Base-by-base conservation (phyloP, 2,113 vertebrate genomes). In the Butastur rufipennis region DNA sequence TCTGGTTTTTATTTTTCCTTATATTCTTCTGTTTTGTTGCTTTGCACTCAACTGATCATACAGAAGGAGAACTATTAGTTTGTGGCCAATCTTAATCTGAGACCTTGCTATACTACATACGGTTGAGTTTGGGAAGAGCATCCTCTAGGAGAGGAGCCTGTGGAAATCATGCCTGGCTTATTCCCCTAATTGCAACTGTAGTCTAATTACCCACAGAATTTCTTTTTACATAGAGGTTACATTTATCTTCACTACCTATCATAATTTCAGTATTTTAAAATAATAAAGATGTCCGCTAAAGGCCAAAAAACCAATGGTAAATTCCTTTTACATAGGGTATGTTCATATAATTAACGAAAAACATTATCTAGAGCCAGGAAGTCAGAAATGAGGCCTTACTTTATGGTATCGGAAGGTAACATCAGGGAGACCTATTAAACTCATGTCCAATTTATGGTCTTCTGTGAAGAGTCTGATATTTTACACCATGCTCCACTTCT, bases 321-420 rank as follows among this genome's bases (percentile, higher is more conserved):
- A 88, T 94, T 90, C 75, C 56, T 95, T 93, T 92, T 88, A 47
- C 29, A 31, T 78, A 25, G 31, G 8, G 7, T 92, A 71, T 77
- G 42, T 92, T 34, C 59, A 48, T 86, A 25, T 94, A 86, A 92
- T 93, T 61, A 88, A 94, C 93, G n/a, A 63, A 85, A 90, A 97
- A 92, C 75, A 73, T 93, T 66, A 18, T 90, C 5, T 50, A 88
- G 63, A 96, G 63, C 66, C 79, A 83, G 32, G 14, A 90, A 94
- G 55, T 63, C 77, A 90, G 88, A 90, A 90, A 71, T 55, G 55
- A 67, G 50, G 34, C 50, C n/a, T 84, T 73, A 9, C 34, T 86
- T 94, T 81, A 40, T 43, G 67, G 42, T 59, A 77, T 86, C 23
- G 5, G 52, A 90, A 93, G 58, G 42, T 66, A 90, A 73, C 38